Conservation (phyloP, 1,140 invertebrate genomes). For the Microplitis mediator region DNA sequence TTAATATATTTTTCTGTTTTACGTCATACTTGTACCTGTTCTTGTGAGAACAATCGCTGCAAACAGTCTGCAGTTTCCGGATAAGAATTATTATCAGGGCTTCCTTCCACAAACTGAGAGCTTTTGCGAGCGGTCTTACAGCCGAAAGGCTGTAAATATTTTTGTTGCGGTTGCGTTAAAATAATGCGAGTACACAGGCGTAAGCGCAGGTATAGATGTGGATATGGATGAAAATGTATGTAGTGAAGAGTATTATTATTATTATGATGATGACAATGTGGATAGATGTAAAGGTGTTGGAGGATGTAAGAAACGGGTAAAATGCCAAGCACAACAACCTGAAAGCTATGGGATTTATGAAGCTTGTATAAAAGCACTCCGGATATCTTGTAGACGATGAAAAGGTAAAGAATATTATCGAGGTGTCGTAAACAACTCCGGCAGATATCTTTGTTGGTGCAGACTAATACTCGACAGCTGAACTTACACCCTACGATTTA, state of each 20-base stretch:
- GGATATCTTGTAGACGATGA: constrained; percentile 5
- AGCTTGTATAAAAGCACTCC: constrained; percentile 9
- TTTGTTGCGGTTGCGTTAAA: no score
- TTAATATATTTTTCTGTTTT: no score
- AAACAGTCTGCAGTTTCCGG: no score
- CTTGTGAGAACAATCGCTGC: no score
- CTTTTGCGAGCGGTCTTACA: no score
- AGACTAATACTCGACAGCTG: background rate
- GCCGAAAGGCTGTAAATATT: no score
- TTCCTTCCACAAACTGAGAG: no score
- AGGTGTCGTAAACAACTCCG: constrained; percentile 27
- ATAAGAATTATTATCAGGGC: no score
- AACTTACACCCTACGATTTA: constrained; percentile 8
- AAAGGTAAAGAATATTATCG: constrained; percentile 31
- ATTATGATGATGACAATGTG: background rate
- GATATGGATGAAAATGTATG: no score
- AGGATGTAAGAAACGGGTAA: background rate
- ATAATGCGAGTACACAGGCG: no score
- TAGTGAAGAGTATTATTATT: background rate
- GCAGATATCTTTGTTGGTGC: constrained; percentile 18
- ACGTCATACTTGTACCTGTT: no score
- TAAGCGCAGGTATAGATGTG: no score
- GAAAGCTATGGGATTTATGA: constrained; percentile 13
- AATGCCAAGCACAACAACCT: background rate
- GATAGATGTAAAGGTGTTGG: background rate